A percentile compares a stretch with the other conserved stretches of the same genome.
Conservation (phyloP, 2,888 invertebrate genomes). For the Drosophila algonquin region DNA sequence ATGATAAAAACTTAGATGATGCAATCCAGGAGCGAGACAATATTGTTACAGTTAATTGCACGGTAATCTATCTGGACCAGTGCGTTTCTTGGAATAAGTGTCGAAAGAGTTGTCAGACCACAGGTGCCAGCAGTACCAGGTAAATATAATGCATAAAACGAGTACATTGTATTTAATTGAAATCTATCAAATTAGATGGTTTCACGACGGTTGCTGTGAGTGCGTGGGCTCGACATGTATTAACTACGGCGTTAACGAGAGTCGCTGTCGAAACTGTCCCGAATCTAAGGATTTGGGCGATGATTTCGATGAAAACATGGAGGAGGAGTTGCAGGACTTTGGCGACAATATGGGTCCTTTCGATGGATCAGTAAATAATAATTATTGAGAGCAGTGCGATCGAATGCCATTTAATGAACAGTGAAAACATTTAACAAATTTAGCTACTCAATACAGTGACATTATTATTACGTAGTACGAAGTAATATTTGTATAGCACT, state of each 20-base stretch:
- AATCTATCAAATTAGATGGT: slow-evolving; percentile 86
- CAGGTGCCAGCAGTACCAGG: slow-evolving; percentile 84
- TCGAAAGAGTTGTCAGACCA: slow-evolving; percentile 88
- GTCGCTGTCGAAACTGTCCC: slow-evolving; percentile 89
- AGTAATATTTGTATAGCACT: slow-evolving; percentile 77
- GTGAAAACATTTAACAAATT: slow-evolving; percentile 65
- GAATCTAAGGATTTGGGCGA: slow-evolving; percentile 87
- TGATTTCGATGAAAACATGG: slow-evolving; percentile 80
- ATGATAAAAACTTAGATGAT: slow-evolving; percentile 87
- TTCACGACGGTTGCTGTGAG: slow-evolving; percentile 97
- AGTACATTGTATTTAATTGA: slow-evolving; percentile 3
- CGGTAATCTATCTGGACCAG: slow-evolving; percentile 94
- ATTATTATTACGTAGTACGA: slow-evolving; percentile 77
- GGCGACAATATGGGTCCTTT: slow-evolving; percentile 86
- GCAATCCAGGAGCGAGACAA: slow-evolving; percentile 83
- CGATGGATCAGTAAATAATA: slow-evolving; percentile 82
- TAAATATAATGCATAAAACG: slow-evolving; percentile 35
- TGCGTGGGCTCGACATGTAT: slow-evolving; percentile 95
- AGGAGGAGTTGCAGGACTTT: slow-evolving; percentile 85
- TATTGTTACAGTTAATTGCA: slow-evolving; percentile 91
- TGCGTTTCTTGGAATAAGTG: slow-evolving; percentile 96
- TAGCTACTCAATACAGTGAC: slow-evolving; percentile 76
- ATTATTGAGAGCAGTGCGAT: slow-evolving; percentile 67
- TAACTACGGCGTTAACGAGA: slow-evolving; percentile 95
- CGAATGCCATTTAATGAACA: slow-evolving; percentile 63